phyloP scores from a whole-genome alignment of 2,113 vertebrate species.

The Ptilonorhynchus violaceus region DNA sequence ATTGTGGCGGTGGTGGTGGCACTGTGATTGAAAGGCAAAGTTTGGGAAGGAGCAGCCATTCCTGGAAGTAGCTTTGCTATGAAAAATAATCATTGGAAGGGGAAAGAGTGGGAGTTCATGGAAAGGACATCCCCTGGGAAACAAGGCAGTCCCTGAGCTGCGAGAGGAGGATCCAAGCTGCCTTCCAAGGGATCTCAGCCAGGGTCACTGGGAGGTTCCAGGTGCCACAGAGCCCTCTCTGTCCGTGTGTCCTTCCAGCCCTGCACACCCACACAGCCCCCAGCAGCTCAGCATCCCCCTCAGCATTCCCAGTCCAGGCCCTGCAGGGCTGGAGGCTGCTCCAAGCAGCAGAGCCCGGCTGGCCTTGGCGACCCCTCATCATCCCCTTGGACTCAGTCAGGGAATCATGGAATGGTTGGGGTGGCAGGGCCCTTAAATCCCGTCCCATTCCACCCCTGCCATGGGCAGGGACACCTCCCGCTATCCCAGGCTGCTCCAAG shows the following conservation, averaged over 20 bases:
- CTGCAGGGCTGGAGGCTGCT: background rate
- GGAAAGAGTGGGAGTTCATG: accelerated
- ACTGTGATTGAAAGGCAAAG: background rate
- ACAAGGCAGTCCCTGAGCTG: background rate
- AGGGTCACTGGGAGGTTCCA: background rate
- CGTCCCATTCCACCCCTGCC: background rate
- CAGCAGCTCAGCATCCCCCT: background rate
- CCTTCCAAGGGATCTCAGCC: background rate
- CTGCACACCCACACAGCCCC: background rate
- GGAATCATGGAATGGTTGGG: background rate
- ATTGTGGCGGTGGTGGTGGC: accelerated
- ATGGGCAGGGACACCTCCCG: background rate
- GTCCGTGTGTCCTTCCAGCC: background rate
- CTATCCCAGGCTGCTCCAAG: background rate
- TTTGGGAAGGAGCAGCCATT: accelerated
- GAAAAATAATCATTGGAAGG: accelerated
- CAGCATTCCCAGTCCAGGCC: too few species aligned
- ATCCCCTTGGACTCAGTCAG: background rate
- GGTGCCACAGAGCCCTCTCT: background rate
- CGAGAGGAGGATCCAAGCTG: background rate
- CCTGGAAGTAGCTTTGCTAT: accelerated
- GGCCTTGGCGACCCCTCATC: background rate
- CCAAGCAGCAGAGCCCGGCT: background rate
- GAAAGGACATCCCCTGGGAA: background rate
- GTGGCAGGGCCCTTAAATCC: too few species aligned